Evolutionary conservation across 2,888 invertebrate species (phyloP).

Genomic region (Lycophotia porphyrea): DNA sequence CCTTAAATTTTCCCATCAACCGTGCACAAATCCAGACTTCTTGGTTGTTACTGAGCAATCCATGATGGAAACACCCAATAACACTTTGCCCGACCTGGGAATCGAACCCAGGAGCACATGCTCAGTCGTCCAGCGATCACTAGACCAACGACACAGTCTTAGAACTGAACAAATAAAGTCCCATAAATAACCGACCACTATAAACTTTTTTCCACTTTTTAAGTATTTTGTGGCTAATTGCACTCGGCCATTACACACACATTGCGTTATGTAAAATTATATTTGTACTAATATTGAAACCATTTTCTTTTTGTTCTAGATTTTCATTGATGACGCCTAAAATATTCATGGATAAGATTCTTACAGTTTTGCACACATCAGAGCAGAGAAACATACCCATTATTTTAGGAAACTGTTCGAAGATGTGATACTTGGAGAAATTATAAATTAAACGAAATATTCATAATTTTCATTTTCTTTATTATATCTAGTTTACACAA

Average conservation of each 20-base stretch:
- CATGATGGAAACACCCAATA: too few relatives aligned
- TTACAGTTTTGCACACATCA: background rate
- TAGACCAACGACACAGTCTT: too few relatives aligned
- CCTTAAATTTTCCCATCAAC: too few relatives aligned
- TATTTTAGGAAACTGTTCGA: background rate
- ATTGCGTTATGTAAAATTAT: background rate
- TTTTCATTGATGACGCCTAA: background rate
- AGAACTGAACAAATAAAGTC: background rate
- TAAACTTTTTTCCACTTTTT: background rate
- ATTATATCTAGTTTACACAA: constrained; percentile 78
- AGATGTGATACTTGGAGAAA: background rate
- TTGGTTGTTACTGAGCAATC: too few relatives aligned
- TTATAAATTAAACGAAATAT: constrained; percentile 15
- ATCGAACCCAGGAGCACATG: too few relatives aligned
- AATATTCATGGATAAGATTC: background rate
- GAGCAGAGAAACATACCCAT: background rate
- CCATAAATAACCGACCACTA: background rate
- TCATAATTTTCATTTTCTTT: constrained; percentile 71
- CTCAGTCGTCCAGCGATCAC: too few relatives aligned
- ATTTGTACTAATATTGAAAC: background rate
- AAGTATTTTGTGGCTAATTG: background rate
- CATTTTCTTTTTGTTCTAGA: constrained; percentile 34
- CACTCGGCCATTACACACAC: background rate
- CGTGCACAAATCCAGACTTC: too few relatives aligned
- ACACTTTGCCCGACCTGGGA: too few relatives aligned